phyloP scores from a whole-genome alignment of 2,113 vertebrate genomes.

The Rhabdornis inornatus region DNA sequence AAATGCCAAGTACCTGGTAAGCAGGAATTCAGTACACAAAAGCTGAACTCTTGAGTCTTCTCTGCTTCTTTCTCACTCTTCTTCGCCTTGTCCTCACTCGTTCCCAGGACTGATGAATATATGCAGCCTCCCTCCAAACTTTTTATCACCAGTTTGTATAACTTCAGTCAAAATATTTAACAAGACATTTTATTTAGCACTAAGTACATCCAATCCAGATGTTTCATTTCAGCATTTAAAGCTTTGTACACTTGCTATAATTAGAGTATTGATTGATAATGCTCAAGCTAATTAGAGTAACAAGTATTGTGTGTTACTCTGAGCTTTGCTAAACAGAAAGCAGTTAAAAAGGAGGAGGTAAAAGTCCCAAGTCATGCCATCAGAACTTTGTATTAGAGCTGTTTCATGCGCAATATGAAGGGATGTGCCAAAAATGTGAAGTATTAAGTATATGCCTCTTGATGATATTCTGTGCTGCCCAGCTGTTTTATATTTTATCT shows the following conservation, averaged over 20 bases:
- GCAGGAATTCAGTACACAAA: background rate
- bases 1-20: background rate
- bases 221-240: background rate
- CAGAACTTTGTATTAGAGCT: background rate
- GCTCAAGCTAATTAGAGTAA: background rate
- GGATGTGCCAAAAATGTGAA: background rate
- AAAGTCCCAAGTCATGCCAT: background rate
- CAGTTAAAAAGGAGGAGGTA: background rate
- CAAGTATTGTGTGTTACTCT: background rate
- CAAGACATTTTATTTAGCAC: background rate
- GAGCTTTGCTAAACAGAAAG: background rate
- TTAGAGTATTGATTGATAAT: background rate
- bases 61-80: background rate
- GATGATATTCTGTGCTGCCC: background rate
- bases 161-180: constrained; percentile 37
- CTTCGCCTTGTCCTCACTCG: background rate
- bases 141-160: background rate
- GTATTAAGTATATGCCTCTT: background rate
- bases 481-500: background rate
- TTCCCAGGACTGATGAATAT: background rate
- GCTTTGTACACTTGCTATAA: background rate
- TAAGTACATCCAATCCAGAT: background rate
- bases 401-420: background rate
- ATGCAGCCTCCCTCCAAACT: background rate
- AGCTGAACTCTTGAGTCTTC: background rate